Percentiles rank a stretch among this genome's conserved stretches.
Conservation (phyloP, 2,888 invertebrate species). For the Fragum sueziense region DNA sequence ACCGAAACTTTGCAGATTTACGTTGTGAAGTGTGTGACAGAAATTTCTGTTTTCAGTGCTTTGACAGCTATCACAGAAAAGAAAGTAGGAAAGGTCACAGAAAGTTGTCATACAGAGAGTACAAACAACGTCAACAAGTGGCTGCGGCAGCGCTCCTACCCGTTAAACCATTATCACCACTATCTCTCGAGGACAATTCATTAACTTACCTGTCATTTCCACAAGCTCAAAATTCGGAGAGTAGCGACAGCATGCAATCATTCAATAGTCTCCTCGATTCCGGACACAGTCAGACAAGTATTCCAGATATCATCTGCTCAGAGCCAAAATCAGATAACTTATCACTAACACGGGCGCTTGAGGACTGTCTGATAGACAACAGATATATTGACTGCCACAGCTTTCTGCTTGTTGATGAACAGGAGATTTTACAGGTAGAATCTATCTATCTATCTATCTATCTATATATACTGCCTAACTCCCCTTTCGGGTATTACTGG, state of each 20-base stretch:
- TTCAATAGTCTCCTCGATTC: conserved; percentile 67
- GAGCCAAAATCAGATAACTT: conserved; percentile 56
- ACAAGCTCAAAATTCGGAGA: conserved; percentile 60
- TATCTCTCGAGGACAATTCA: conserved; percentile 68
- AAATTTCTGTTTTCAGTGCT: conserved; percentile 80
- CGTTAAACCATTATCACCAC: conserved; percentile 74
- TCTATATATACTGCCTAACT: too few species aligned
- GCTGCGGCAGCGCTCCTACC: conserved; percentile 47
- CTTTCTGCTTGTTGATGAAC: conserved; percentile 80
- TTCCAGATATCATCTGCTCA: conserved; percentile 68
- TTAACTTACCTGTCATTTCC: conserved; percentile 77
- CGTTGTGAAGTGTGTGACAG: conserved; percentile 78
- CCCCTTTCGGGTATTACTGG: too few species aligned
- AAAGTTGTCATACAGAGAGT: conserved; percentile 66
- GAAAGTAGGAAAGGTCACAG: conserved; percentile 60
- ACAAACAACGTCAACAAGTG: conserved; percentile 56
- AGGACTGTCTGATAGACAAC: conserved; percentile 64
- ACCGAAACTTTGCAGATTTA: conserved; percentile 80
- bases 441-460: too few species aligned
- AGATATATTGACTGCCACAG: conserved; percentile 68
- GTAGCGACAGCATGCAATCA: conserved; percentile 62
- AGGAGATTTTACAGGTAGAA: conserved; percentile 78
- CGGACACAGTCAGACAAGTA: conserved; percentile 68
- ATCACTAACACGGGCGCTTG: conserved; percentile 59
- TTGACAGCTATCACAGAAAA: conserved; percentile 72